phyloP scores from a whole-genome alignment of 1,140 invertebrate species.

The Octopus bimaculoides region DNA sequence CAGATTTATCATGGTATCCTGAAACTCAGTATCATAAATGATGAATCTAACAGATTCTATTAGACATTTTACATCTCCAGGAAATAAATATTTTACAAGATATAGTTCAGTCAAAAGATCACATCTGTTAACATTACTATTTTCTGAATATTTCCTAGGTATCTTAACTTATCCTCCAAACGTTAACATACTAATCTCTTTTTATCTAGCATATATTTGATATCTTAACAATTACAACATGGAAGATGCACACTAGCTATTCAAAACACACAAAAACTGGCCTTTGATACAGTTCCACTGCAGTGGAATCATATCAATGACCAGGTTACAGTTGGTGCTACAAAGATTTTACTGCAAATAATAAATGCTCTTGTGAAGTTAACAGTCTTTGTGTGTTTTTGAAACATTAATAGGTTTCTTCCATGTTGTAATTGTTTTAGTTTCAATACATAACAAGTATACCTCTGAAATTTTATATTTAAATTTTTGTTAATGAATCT shows the following conservation, averaged over 20 bases:
- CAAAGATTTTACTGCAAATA: too few relatives aligned
- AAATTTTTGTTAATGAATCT: not conserved
- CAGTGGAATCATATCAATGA: too few relatives aligned
- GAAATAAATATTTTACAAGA: not conserved
- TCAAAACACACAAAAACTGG: too few relatives aligned
- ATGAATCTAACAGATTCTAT: constrained; percentile 5
- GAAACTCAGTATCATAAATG: not conserved
- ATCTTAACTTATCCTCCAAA: constrained; percentile 4
- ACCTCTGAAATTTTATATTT: too few relatives aligned
- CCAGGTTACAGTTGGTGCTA: too few relatives aligned
- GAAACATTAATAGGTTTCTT: too few relatives aligned
- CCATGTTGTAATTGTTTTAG: too few relatives aligned
- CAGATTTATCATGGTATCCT: constrained; percentile 4
- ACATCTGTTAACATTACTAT: not conserved
- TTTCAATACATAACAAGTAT: too few relatives aligned
- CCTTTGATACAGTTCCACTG: too few relatives aligned
- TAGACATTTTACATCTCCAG: constrained; percentile 1
- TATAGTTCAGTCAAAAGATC: not conserved
- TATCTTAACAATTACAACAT: not conserved
- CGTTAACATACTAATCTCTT: not conserved
- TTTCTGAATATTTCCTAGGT: not conserved
- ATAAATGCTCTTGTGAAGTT: too few relatives aligned
- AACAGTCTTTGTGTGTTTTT: too few relatives aligned
- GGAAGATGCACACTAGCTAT: not conserved
- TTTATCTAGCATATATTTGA: not conserved